phyloP scores from a whole-genome alignment of 2,113 vertebrate species.

The Synchiropus splendidus region DNA sequence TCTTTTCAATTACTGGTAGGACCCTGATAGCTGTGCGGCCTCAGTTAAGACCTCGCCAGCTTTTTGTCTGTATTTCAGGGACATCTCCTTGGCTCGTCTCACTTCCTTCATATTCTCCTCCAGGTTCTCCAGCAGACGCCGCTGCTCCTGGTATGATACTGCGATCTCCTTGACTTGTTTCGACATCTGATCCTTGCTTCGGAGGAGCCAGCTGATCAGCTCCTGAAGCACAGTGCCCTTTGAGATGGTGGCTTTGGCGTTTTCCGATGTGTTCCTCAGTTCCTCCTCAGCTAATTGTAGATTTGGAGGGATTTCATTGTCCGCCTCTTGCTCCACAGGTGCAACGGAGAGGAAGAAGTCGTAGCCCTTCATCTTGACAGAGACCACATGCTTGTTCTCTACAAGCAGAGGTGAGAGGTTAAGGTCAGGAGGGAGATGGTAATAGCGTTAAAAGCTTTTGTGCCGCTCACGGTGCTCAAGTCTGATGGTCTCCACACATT shows the following conservation, averaged over 20 bases:
- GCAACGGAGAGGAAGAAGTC: constrained; percentile 59
- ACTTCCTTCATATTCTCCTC: constrained; percentile 55
- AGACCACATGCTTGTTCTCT: constrained; percentile 39
- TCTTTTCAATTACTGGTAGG: not conserved
- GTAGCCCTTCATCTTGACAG: constrained; percentile 57
- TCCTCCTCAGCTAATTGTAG: constrained; percentile 48
- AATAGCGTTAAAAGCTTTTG: no score
- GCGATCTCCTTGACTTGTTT: constrained; percentile 27
- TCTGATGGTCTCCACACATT: constrained; percentile 43
- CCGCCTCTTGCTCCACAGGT: constrained; percentile 19
- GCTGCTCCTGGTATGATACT: constrained; percentile 46
- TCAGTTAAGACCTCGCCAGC: constrained; percentile 46
- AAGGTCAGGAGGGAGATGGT: no score
- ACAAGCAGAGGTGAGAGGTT: no score
- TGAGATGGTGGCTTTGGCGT: constrained; percentile 44
- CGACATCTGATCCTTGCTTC: constrained; percentile 39
- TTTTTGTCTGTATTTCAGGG: constrained; percentile 34
- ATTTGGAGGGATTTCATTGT: constrained; percentile 27
- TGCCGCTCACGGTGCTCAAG: constrained; percentile 45
- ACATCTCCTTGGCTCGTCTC: constrained; percentile 52
- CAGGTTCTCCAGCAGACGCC: constrained; percentile 44
- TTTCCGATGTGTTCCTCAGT: constrained; percentile 41
- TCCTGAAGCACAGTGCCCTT: constrained; percentile 38
- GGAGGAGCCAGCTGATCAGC: constrained; percentile 48
- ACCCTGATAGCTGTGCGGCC: constrained; percentile 45